Evolutionary conservation across 2,113 vertebrate species (phyloP), one percentile per base, ranked within the genome.

Genomic region (Thomomys bottae): DNA sequence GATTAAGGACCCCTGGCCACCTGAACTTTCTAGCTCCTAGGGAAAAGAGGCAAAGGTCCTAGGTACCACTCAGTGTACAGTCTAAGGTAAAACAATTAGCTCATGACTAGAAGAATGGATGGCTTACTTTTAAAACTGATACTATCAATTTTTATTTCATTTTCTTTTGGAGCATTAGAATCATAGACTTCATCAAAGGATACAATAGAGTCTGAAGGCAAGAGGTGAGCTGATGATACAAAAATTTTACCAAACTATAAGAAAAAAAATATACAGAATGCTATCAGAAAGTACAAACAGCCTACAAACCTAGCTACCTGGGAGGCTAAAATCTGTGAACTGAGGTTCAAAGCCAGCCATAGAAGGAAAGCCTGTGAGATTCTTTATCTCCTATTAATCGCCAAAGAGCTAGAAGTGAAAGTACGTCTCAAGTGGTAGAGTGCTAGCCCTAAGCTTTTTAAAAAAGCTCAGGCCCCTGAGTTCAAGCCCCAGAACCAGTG

Each of bases 71-170:
- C 82, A 84, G 71, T 26, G 72, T 70, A 61, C 88, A 76, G 49
- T 54, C 49, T 71, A 84, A 76, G 20, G 28, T 66, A 75, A 72
- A 80, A 89, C 23, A 83, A 83, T 45, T 42, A 15, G 15, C 38
- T 90, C 88, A 84, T 45, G 21, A 17, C 8, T 79, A 8, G 11
- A 45, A 76, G 28, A 90, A 94, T 54, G 89, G 70, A 0, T 90
- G 49, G 59, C 66, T 87, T 88, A 28, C 59, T 84, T 88, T 93
- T 64, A 79, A 91, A 88, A 79, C 26, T 93, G 66, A 86, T 61
- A 70, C 40, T 8, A 88, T 23, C n/a, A 77, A 63, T 73, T 71
- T 71, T 91, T 36, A 83, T 64, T 88, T 76, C 68, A 79, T 61
- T 76, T 94, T 61, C 26, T 88, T 88, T 92, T 61, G 70, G 34